Conservation (phyloP, 2,888 invertebrate genomes). For the Nesidiocoris tenuis region DNA sequence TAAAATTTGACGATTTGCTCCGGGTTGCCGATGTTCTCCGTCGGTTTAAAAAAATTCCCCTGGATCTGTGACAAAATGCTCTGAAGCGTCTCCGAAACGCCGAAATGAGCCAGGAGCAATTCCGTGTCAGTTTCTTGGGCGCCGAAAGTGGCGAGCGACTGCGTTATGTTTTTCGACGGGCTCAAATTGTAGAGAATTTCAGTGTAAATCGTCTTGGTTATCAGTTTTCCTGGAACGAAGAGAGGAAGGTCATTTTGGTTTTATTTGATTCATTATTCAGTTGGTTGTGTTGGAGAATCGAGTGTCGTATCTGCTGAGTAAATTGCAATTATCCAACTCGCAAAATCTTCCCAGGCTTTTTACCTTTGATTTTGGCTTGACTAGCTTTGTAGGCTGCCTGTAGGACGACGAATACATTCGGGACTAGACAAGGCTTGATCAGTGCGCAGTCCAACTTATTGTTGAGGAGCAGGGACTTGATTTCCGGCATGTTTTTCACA, state of each 20-base stretch:
- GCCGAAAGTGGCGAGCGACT: conserved; percentile 67
- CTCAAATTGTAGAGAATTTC: conserved; percentile 71
- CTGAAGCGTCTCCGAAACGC: conserved; percentile 50
- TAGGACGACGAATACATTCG: conserved; percentile 63
- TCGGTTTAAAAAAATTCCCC: conserved; percentile 5
- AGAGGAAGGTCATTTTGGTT: no score
- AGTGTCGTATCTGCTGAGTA: no score
- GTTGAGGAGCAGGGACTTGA: conserved; percentile 60
- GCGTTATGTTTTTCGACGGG: conserved; percentile 67
- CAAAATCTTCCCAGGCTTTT: no score
- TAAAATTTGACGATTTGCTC: conserved; percentile 57
- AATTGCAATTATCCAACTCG: no score
- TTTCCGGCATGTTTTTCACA: conserved; percentile 61
- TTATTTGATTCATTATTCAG: no score
- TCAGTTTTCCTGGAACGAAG: conserved; percentile 55
- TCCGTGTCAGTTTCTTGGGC: conserved; percentile 58
- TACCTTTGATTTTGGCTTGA: conserved; percentile 57
- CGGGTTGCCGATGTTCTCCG: conserved; percentile 22
- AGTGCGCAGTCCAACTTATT: conserved; percentile 64
- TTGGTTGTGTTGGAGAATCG: no score
- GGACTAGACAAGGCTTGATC: conserved; percentile 63
- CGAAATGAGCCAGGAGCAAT: conserved; percentile 57
- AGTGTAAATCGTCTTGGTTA: conserved; percentile 64
- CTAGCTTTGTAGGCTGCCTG: conserved; percentile 69
- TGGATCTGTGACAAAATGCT: conserved; percentile 1